Evolutionary conservation across 2,113 vertebrate species (phyloP).

Genomic region (western clawed frog (Xenopus tropicalis)): UCB_Xtro_10.0 CM004445.2:140239501-140240000

Average conservation of each 20-base stretch:
- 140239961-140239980: background rate
- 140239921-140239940: background rate
- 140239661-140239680: background rate
- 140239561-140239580: conserved; percentile 4
- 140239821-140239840: background rate
- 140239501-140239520: background rate
- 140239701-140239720: background rate
- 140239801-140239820: conserved; percentile 4
- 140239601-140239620: background rate
- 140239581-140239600: conserved; percentile 25
- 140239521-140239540: background rate
- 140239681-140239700: background rate
- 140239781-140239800: background rate
- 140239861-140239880: conserved; percentile 17
- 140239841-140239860: background rate
- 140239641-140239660: conserved; percentile 2
- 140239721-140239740: background rate
- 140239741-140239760: background rate
- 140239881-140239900: background rate
- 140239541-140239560: conserved; percentile 15
- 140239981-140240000: background rate
- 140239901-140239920: background rate
- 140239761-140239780: background rate
- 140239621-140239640: background rate
- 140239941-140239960: background rate